Percentiles rank a stretch among this genome's conserved stretches.
phyloP scores from a whole-genome alignment of 2,113 vertebrate species.

The Hemibagrus wyckioides region DNA sequence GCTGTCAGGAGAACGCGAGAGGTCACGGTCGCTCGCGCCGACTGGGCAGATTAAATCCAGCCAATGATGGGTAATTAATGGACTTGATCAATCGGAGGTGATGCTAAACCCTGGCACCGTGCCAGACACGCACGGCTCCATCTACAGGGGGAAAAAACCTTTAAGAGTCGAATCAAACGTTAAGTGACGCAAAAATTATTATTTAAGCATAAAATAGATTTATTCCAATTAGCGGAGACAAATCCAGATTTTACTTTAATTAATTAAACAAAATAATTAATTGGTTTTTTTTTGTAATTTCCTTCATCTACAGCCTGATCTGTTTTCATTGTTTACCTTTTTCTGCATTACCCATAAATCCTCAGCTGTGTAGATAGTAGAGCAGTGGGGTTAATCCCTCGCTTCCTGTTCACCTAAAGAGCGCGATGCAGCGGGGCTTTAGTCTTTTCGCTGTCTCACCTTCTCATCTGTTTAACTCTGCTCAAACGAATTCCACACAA shows the following conservation, averaged over 20 bases:
- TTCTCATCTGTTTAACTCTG: background rate
- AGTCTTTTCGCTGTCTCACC: background rate
- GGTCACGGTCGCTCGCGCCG: slow-evolving; percentile 45
- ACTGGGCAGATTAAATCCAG: slow-evolving; percentile 34
- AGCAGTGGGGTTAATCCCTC: background rate
- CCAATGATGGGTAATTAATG: slow-evolving; percentile 54
- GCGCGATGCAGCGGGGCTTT: background rate
- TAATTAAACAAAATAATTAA: no score
- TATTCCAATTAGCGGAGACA: background rate
- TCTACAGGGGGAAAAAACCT: background rate
- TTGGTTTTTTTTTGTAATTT: background rate
- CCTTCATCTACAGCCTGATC: background rate
- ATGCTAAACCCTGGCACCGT: slow-evolving; percentile 27
- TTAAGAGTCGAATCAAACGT: background rate
- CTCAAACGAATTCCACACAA: background rate
- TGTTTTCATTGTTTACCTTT: background rate
- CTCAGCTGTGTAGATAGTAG: no score
- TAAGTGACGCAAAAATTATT: background rate
- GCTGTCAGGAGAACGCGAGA: slow-evolving; percentile 53
- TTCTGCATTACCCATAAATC: background rate
- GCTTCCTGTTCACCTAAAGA: background rate
- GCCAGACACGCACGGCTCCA: background rate
- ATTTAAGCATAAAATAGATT: no score
- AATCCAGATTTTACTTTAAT: background rate
- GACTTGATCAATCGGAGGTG: slow-evolving; percentile 51